These are phyloP conservation scores for Cephus spinipes DNA, from an alignment of 2,888 invertebrate species.

Conservation along the genomic window DNA sequence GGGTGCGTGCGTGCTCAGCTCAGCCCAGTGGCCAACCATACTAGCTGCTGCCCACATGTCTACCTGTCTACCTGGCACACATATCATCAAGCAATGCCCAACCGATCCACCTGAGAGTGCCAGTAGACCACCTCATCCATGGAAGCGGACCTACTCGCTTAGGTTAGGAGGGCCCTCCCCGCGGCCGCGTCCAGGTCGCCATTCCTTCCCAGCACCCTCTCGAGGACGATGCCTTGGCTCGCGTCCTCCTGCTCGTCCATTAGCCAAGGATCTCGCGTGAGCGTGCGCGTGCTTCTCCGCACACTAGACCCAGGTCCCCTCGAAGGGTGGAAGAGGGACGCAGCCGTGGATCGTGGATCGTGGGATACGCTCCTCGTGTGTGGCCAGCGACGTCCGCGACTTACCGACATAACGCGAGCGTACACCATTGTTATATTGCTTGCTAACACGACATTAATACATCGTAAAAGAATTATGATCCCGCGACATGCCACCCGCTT, in stretches of 20 bases:
- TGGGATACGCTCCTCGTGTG: not conserved
- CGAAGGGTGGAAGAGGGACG: too few relatives aligned
- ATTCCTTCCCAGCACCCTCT: too few relatives aligned
- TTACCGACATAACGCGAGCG: conserved; percentile 1
- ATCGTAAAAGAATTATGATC: conserved; percentile 54
- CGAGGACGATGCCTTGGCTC: too few relatives aligned
- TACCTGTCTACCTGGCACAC: too few relatives aligned
- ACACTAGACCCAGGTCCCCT: not conserved
- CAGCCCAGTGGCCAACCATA: not conserved
- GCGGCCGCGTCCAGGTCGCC: too few relatives aligned
- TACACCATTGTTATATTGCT: conserved; percentile 54
- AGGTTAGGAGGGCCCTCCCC: too few relatives aligned
- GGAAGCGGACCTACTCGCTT: too few relatives aligned
- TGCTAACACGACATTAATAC: conserved; percentile 61
- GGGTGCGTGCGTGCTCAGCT: conserved; percentile 41
- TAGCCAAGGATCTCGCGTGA: not conserved
- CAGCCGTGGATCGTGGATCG: not conserved
- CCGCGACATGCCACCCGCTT: conserved; percentile 45
- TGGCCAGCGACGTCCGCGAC: not conserved
- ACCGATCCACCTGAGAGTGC: too few relatives aligned
- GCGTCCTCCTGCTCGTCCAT: too few relatives aligned
- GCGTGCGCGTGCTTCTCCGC: conserved; percentile 28
- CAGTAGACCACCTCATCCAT: too few relatives aligned
- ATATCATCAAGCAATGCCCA: too few relatives aligned
- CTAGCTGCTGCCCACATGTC: too few relatives aligned